Conservation (phyloP, 2,888 invertebrate genomes). For the Drosophila gaucha region DNA sequence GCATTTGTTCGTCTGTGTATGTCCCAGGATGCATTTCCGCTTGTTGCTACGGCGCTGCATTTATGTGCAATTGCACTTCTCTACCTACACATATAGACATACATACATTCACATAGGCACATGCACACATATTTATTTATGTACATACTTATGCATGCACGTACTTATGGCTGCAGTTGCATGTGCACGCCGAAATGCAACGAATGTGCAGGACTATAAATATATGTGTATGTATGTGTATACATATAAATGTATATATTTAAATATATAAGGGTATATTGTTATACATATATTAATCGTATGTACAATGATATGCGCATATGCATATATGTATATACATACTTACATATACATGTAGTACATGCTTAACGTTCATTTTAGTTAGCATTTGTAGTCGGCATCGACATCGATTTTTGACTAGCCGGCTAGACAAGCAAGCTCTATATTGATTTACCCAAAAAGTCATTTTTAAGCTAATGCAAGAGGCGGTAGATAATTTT, state of each 20-base stretch:
- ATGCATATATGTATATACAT: neutral
- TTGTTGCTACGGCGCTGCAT: constrained; percentile 50
- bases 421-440: constrained; percentile 14
- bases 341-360: constrained; percentile 1
- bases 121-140: constrained; percentile 4
- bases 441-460: constrained; percentile 42
- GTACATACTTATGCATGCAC: constrained; percentile 2
- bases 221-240: constrained; percentile 1
- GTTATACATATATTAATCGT: neutral
- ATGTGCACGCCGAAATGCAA: neutral
- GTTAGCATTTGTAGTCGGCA: neutral
- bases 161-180: neutral
- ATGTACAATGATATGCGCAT: neutral
- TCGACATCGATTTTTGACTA: constrained; percentile 28
- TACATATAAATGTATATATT: neutral
- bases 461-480: too few species aligned
- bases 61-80: constrained; percentile 29
- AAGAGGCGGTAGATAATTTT: too few species aligned
- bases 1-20: constrained; percentile 19
- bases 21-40: constrained; percentile 64
- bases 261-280: neutral
- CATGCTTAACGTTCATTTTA: constrained; percentile 9
- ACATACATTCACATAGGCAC: neutral
- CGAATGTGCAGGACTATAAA: constrained; percentile 1
- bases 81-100: neutral